Evolutionary conservation across 2,888 invertebrate genomes (phyloP), one percentile per base, ranked within the genome.

Genomic region (Plebejus melissa): DNA sequence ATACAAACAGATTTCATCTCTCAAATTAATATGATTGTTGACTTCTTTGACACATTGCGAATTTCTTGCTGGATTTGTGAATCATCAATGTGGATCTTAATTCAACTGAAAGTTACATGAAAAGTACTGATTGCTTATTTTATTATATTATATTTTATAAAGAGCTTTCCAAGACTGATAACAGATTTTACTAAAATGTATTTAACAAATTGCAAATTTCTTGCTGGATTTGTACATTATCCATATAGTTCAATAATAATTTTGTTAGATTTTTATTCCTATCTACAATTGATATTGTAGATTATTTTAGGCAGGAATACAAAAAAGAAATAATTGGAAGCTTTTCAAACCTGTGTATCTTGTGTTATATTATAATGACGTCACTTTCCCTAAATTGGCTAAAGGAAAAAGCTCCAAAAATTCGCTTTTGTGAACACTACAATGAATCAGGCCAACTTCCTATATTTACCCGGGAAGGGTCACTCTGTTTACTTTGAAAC

Each of bases 401-500:
- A 46, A 71, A 28, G 41, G 46, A 22, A 28, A 70, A 46, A 4
- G 13, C 38, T 71, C 32, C 28, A 22, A 11, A 69, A 69, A 36
- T 74, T 38, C 38, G 38, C 38, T 28, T 69, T 90, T 91, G 88
- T 90, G 36, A 41, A 89, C 81, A 85, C 86, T 85, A 87, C 82
- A 83, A 84, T 85, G 81, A 83, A 83, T 84, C 80, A 82, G 81
- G 81, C 81, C 79, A 81, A 80, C 80, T 81, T 82, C 80, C 82
- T 79, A 79, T 82, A 79, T 81, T 83, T 82, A 81, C 78, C 81
- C 80, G 80, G 88, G 88, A 80, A 82, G 83, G 85, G 85, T 87
- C 88, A 88, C 86, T 89, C 82, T 90, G 88, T 91, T 91, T 90
- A 82, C 85, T 87, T 86, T 86, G 82, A 82, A 84, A 80, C 82